A percentile compares a stretch with the other conserved stretches of the same genome.
Conservation (phyloP, 2,888 invertebrate genomes). For the Pyrochroa serraticornis region DNA sequence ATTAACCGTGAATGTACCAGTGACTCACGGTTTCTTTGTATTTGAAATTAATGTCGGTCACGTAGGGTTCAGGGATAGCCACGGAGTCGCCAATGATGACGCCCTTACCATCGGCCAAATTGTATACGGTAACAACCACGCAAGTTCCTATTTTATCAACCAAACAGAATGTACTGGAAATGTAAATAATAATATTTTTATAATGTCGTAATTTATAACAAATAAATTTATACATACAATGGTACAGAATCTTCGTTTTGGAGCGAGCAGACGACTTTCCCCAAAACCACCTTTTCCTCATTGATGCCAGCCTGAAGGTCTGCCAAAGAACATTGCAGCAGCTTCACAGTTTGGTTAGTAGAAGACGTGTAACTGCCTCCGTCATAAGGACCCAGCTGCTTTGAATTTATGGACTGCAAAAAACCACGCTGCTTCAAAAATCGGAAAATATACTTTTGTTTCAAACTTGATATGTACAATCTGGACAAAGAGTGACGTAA, state of each 20-base stretch:
- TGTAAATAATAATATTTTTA: conserved; percentile 8
- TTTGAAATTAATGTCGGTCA: conserved; percentile 65
- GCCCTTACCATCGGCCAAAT: conserved; percentile 81
- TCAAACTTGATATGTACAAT: too few species aligned
- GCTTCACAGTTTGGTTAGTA: conserved; percentile 60
- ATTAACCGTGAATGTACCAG: not conserved
- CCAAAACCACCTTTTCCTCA: conserved; percentile 70
- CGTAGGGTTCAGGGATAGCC: conserved; percentile 77
- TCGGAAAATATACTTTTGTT: not conserved
- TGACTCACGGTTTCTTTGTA: conserved; percentile 62
- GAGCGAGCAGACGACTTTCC: conserved; percentile 82
- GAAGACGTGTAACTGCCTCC: conserved; percentile 64
- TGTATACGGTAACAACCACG: conserved; percentile 80
- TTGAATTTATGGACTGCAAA: conserved; percentile 66
- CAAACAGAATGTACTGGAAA: conserved; percentile 78
- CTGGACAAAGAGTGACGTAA: too few species aligned
- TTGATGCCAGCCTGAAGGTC: conserved; percentile 70
- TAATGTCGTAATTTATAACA: conserved; percentile 10
- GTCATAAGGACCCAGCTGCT: conserved; percentile 73
- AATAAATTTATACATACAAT: conserved; percentile 61
- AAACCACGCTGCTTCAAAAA: not conserved
- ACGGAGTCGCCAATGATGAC: conserved; percentile 85
- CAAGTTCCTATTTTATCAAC: conserved; percentile 75
- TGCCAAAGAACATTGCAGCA: conserved; percentile 61
- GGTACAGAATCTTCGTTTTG: conserved; percentile 77